phyloP scores from a whole-genome alignment of 2,113 vertebrate species.

The Calyptomena viridis region DNA sequence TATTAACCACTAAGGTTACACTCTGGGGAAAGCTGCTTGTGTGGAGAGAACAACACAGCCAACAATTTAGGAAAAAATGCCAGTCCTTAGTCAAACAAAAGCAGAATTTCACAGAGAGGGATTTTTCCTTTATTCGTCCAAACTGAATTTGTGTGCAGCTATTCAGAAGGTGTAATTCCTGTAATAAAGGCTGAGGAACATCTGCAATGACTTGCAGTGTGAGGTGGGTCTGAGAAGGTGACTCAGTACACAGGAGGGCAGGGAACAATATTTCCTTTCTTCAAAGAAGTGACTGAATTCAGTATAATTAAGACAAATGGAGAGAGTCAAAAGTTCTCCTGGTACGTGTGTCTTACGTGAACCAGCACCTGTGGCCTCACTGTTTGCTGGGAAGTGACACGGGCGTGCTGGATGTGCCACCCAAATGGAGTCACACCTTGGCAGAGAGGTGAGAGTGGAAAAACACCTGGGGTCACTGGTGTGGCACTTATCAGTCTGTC shows the following conservation, averaged over 20 bases:
- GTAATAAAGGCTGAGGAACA: neutral
- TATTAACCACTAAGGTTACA: neutral
- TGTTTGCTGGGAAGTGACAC: accelerated
- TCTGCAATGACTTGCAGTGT: neutral
- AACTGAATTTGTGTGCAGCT: neutral
- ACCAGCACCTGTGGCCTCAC: neutral
- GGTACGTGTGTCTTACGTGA: neutral
- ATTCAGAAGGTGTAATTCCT: neutral
- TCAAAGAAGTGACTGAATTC: neutral
- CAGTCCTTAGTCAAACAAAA: neutral
- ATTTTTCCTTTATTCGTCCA: neutral
- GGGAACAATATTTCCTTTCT: neutral
- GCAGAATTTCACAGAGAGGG: neutral
- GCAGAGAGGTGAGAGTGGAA: neutral
- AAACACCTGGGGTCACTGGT: neutral
- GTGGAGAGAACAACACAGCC: neutral
- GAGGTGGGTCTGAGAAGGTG: neutral
- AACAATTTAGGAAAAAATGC: neutral
- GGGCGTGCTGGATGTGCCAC: neutral
- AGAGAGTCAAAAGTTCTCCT: neutral
- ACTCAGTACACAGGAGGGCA: neutral
- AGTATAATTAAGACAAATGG: neutral
- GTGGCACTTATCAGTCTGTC: neutral
- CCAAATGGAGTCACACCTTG: neutral
- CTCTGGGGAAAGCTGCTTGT: neutral